A percentile compares a stretch with the other conserved stretches of the same genome.
These are phyloP conservation scores for Parnassius glacialis DNA, from an alignment of 2,888 invertebrate genomes.

Conservation along the genomic window DNA sequence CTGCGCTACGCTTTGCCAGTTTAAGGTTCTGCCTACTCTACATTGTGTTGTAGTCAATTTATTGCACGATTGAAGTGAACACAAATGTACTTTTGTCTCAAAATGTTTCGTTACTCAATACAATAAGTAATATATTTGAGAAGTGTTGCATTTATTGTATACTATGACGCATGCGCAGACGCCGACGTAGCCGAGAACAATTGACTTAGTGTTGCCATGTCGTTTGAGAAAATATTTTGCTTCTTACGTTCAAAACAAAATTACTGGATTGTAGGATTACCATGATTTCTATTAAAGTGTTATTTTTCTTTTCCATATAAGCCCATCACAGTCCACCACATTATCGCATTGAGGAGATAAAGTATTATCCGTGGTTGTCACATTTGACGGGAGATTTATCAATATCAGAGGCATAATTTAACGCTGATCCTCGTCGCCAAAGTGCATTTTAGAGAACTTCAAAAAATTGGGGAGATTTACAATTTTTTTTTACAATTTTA, in stretches of 20 bases:
- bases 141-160: slow-evolving; percentile 24
- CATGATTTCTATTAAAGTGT: slow-evolving; percentile 19
- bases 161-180: slow-evolving; percentile 37
- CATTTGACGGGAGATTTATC: too few species aligned
- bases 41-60: slow-evolving; percentile 9
- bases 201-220: slow-evolving; percentile 41
- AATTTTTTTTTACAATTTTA: too few species aligned
- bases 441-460: too few species aligned
- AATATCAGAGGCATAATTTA: too few species aligned
- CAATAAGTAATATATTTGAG: slow-evolving; percentile 27
- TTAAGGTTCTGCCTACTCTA: neutral
- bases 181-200: slow-evolving; percentile 43
- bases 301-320: neutral
- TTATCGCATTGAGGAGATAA: too few species aligned
- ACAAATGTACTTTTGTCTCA: slow-evolving; percentile 23
- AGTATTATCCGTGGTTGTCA: too few species aligned
- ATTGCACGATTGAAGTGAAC: slow-evolving; percentile 6
- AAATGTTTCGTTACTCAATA: slow-evolving; percentile 23
- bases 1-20: too few species aligned
- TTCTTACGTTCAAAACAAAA: slow-evolving; percentile 41
- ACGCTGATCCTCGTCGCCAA: too few species aligned
- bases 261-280: slow-evolving; percentile 32
- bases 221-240: slow-evolving; percentile 37
- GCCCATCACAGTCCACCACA: too few species aligned
- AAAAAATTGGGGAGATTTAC: too few species aligned